Conservation (phyloP, 2,888 invertebrate genomes). For the Archips crataeganus region DNA sequence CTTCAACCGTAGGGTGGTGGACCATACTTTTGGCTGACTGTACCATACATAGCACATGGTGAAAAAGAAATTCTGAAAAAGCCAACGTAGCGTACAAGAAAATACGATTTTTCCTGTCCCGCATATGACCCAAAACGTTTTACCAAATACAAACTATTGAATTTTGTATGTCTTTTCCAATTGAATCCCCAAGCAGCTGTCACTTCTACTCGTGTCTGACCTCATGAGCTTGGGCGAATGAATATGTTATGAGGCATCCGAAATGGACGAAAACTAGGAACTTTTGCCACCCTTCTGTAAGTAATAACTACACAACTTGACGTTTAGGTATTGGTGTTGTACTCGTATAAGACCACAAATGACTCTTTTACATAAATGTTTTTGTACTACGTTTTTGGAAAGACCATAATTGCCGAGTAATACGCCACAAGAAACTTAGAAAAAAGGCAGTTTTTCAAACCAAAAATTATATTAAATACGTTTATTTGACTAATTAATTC, state of each 20-base stretch:
- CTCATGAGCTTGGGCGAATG: constrained; percentile 57
- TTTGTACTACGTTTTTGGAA: too few species aligned
- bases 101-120: background rate
- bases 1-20: too few species aligned
- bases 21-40: too few species aligned
- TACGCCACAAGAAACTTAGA: too few species aligned
- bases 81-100: background rate
- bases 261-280: constrained; percentile 52
- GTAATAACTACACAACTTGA: background rate
- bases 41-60: too few species aligned
- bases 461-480: too few species aligned
- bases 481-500: too few species aligned
- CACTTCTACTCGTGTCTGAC: constrained; percentile 23
- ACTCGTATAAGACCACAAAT: too few species aligned
- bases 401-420: too few species aligned
- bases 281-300: constrained; percentile 57
- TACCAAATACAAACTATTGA: constrained; percentile 5
- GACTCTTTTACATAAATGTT: too few species aligned
- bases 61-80: background rate
- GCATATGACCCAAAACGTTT: background rate
- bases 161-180: constrained; percentile 2
- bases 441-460: too few species aligned
- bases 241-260: constrained; percentile 66
- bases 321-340: too few species aligned
- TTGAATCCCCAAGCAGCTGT: background rate